Evolutionary conservation across 2,797 vertebrate species (phyloP).

Genomic region (Diceros bicornis): DNA sequence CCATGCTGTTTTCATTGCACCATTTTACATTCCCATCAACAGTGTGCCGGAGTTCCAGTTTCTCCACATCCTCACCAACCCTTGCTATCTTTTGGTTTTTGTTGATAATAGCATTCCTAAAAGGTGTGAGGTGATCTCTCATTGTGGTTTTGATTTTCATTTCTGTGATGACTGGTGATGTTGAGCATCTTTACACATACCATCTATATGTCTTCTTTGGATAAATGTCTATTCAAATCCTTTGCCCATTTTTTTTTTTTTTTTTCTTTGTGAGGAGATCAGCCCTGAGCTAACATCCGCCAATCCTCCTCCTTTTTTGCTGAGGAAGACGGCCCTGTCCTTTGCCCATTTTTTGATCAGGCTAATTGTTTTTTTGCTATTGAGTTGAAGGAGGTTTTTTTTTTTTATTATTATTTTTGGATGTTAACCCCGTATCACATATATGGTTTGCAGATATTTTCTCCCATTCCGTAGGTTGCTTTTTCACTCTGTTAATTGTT

Average conservation of each 20-base stretch:
- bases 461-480: not conserved
- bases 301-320: too few species aligned
- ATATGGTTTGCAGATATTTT: not conserved
- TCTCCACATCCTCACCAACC: too few species aligned
- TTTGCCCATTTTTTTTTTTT: not conserved
- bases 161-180: not conserved
- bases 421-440: not conserved
- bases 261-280: too few species aligned
- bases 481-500: not conserved
- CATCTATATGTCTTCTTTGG: not conserved
- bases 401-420: not conserved
- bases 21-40: too few species aligned
- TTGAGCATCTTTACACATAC: not conserved
- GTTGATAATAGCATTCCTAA: too few species aligned
- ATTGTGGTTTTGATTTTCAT: not conserved
- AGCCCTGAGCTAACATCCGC: too few species aligned
- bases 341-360: not conserved
- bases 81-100: too few species aligned
- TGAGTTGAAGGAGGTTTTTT: not conserved
- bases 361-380: not conserved
- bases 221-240: not conserved
- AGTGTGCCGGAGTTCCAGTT: too few species aligned
- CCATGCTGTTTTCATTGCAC: too few species aligned
- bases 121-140: too few species aligned
- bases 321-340: too few species aligned